Percentiles rank a stretch among this genome's conserved stretches.
Conservation (phyloP, 2,113 vertebrate genomes). For the Oxygymnocypris stewartii region DNA sequence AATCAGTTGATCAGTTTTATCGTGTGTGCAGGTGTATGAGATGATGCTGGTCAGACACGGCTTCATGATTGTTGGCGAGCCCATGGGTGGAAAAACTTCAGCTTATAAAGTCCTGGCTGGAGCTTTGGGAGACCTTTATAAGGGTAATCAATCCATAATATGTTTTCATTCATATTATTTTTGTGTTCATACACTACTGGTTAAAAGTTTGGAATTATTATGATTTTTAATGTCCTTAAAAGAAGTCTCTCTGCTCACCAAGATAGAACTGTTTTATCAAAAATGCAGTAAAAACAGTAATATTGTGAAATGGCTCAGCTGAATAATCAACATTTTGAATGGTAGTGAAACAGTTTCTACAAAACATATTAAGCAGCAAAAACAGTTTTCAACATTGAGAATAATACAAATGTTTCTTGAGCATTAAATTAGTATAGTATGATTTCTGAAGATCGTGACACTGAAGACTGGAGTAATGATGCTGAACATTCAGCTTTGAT, state of each 20-base stretch:
- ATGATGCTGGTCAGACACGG: constrained; percentile 96
- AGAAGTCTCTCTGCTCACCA: neutral
- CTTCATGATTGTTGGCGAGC: constrained; percentile 91
- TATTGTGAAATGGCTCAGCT: neutral
- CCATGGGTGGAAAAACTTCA: constrained; percentile 87
- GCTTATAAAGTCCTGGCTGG: constrained; percentile 85
- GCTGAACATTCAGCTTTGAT: neutral
- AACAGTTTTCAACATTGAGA: too few species aligned
- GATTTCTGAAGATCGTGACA: neutral
- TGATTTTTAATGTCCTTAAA: neutral
- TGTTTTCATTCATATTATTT: neutral
- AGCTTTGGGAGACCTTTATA: constrained; percentile 79
- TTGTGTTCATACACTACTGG: neutral
- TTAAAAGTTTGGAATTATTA: neutral
- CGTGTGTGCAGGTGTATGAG: constrained; percentile 83
- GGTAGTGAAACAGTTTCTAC: too few species aligned
- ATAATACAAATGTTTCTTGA: too few species aligned
- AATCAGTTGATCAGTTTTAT: neutral
- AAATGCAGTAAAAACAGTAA: neutral
- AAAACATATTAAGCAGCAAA: too few species aligned
- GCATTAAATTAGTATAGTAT: too few species aligned
- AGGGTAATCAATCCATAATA: constrained; percentile 66
- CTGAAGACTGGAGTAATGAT: neutral
- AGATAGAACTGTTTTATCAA: neutral
- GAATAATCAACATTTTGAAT: neutral